Evolutionary conservation across 2,888 invertebrate genomes (phyloP), one percentile per base, ranked within the genome.

Genomic region (Nemotelus nigrinus): DNA sequence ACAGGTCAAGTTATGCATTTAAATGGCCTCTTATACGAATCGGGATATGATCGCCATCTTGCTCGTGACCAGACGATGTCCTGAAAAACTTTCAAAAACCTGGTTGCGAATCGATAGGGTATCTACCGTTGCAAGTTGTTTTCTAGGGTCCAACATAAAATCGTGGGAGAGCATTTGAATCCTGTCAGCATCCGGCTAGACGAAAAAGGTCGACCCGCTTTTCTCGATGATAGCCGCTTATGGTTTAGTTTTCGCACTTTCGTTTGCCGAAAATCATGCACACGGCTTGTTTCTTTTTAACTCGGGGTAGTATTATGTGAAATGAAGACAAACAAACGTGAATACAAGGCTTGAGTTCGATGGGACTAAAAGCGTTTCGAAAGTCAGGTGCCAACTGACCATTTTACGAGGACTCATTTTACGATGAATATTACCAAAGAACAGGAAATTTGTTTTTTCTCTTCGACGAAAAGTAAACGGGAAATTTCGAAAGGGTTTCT

Each of bases 1-100:
- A 55, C 70, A 60, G 68, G 79, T 77, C 79, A 77, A 79, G 79
- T 79, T 79, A 79, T 79, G 79, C 79, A 79, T 79, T 79, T 79
- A 79, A 79, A 79, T 79, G 77, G 77, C 75, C 70, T 68, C 77
- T 77, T 77, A 79, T 68, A 71, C 67, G 70, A 74, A 67, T 25
- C 48, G 57, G 70, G 45, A 68, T 68, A 68, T 68, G 71, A 44
- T 41, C 4, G 8, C 45, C 53, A 43, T 45, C 41, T 5, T 58
- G 58, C 8, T 60, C 7, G 45, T 58, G 6, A 44, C 5, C 10
- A 25, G 45, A 45, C n/a, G 39, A 3, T 39, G 7, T 48, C 25
- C 50, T 50, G 47, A 45, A 58, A 68, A 68, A 39, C 50, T 6
- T 72, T 47, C 60, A 3, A n/a, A 43, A 72, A 58, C n/a, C 50